These are phyloP conservation scores for Mus spicilegus DNA, from an alignment of 2,113 vertebrate species.

Conservation along the genomic window DNA sequence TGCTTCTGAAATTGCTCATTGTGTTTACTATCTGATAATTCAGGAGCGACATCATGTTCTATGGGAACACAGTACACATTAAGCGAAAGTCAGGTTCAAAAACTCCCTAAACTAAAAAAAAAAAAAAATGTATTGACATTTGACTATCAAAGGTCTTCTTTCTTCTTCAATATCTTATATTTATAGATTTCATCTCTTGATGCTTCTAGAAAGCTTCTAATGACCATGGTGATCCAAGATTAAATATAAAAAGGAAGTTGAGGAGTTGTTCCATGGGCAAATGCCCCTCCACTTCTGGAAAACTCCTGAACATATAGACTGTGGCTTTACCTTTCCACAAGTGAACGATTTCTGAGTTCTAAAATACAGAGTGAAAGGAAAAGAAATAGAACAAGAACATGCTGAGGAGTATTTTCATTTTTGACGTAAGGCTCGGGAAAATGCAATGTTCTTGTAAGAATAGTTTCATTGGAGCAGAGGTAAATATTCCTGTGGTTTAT, in stretches of 20 bases:
- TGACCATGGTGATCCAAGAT: background rate
- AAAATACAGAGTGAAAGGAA: background rate
- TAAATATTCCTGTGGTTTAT: slow-evolving; percentile 36
- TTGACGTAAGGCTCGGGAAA: background rate
- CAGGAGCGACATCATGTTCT: background rate
- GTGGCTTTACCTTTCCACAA: background rate
- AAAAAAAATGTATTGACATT: background rate
- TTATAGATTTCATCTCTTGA: background rate
- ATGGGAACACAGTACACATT: background rate
- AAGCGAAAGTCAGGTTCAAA: background rate
- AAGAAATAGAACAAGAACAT: background rate
- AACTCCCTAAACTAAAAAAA: no score
- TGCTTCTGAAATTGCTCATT: background rate
- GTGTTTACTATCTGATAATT: background rate
- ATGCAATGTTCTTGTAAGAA: background rate
- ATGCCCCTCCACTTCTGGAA: background rate
- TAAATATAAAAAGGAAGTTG: background rate
- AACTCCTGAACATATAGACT: background rate
- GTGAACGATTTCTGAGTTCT: background rate
- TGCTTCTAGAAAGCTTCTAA: background rate
- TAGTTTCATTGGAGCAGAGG: background rate
- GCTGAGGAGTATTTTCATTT: background rate
- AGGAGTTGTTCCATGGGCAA: background rate
- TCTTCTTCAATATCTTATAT: background rate
- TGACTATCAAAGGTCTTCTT: background rate